Evolutionary conservation across 2,888 invertebrate genomes (phyloP).

Genomic region (Leucoptera coffeella): DNA sequence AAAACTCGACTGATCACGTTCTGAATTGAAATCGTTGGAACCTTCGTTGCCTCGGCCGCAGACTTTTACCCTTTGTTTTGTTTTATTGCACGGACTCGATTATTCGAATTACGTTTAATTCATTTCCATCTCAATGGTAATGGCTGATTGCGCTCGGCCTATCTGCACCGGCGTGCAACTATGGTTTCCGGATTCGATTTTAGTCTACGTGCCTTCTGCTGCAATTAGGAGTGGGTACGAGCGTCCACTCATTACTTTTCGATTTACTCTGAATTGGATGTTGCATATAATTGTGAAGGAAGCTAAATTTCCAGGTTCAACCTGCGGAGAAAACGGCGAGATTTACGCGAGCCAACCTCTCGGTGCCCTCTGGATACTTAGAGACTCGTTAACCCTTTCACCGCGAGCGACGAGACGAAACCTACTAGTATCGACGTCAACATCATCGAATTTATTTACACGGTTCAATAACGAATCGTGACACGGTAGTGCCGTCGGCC

Average conservation of each 20-base stretch:
- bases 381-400: slow-evolving; percentile 3
- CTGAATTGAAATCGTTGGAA: slow-evolving; percentile 55
- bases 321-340: no score
- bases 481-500: slow-evolving; percentile 9
- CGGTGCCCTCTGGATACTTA: no score
- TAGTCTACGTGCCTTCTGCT: background rate
- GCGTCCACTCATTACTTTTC: no score
- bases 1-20: slow-evolving; percentile 51
- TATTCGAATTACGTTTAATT: slow-evolving; percentile 52
- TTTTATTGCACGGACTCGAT: slow-evolving; percentile 41
- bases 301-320: no score
- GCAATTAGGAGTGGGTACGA: background rate
- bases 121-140: slow-evolving; percentile 42
- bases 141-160: slow-evolving; percentile 11
- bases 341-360: no score
- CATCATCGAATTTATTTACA: slow-evolving; percentile 3
- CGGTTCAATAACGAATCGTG: slow-evolving; percentile 3
- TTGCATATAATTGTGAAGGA: no score
- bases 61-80: slow-evolving; percentile 44
- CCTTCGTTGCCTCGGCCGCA: slow-evolving; percentile 38
- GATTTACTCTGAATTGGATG: no score
- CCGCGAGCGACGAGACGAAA: slow-evolving; percentile 1
- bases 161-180: slow-evolving; percentile 4
- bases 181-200: slow-evolving; percentile 2
- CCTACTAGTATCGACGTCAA: background rate